phyloP scores from a whole-genome alignment of 2,888 invertebrate species.

The Drosophila prolongata region DNA sequence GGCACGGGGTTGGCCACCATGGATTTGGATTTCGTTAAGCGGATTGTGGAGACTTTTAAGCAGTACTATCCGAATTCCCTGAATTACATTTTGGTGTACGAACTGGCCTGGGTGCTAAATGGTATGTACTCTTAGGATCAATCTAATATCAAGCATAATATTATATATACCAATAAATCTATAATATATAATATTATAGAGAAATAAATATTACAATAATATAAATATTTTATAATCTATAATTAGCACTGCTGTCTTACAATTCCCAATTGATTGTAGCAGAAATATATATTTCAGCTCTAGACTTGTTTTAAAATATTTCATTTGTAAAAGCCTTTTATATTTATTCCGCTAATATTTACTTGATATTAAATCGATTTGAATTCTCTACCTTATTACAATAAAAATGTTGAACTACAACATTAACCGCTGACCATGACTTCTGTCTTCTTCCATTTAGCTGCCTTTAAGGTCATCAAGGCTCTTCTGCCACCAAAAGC shows the following conservation, averaged over 20 bases:
- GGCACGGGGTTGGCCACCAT: slow-evolving; percentile 93
- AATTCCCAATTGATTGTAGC: background rate
- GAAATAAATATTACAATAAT: no score
- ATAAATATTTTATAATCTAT: no score
- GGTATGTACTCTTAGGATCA: slow-evolving; percentile 85
- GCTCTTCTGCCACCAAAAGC: slow-evolving; percentile 94
- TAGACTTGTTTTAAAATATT: no score
- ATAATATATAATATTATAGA: no score
- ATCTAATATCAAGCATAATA: background rate
- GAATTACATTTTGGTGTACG: slow-evolving; percentile 95
- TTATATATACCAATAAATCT: no score
- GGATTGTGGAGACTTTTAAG: slow-evolving; percentile 94
- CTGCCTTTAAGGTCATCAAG: slow-evolving; percentile 96
- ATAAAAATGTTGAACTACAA: no score
- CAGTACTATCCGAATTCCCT: slow-evolving; percentile 94
- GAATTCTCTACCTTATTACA: background rate
- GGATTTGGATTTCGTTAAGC: slow-evolving; percentile 96
- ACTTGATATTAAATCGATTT: background rate
- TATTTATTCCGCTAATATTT: background rate
- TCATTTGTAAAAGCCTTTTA: no score
- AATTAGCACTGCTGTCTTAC: no score
- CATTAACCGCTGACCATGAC: slow-evolving; percentile 20
- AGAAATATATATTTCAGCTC: background rate
- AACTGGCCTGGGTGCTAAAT: slow-evolving; percentile 97
- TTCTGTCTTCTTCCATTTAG: slow-evolving; percentile 84